Evolutionary conservation across 2,888 invertebrate species (phyloP).

Genomic region (Watsonalla cultraria): DNA sequence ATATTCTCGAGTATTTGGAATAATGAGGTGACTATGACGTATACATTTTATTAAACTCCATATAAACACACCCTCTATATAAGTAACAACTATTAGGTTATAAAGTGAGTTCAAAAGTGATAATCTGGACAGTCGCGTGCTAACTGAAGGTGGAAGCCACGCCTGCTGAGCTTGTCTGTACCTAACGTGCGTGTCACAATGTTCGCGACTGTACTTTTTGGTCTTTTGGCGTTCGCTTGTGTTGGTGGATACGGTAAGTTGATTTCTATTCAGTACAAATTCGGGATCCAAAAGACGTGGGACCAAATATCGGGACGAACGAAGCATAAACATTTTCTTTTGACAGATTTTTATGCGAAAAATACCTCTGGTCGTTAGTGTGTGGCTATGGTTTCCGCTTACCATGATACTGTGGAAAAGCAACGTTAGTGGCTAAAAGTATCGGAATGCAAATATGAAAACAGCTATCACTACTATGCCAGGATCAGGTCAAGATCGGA

Average conservation of each 20-base stretch:
- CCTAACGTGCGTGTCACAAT: slow-evolving; percentile 12
- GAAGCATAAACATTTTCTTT: too few relatives aligned
- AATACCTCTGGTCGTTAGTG: too few relatives aligned
- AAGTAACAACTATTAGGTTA: slow-evolving; percentile 18
- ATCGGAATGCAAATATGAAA: too few relatives aligned
- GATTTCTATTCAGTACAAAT: not conserved
- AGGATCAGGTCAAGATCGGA: too few relatives aligned
- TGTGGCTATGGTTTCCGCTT: too few relatives aligned
- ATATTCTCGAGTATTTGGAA: not conserved
- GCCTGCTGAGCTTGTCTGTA: slow-evolving; percentile 3
- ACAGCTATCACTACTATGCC: too few relatives aligned
- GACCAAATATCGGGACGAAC: too few relatives aligned
- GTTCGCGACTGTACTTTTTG: slow-evolving; percentile 17
- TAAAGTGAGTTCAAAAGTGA: slow-evolving; percentile 24
- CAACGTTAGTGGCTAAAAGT: too few relatives aligned
- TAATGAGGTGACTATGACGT: not conserved
- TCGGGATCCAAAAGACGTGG: too few relatives aligned
- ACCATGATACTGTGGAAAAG: too few relatives aligned
- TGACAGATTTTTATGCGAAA: too few relatives aligned
- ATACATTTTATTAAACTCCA: not conserved
- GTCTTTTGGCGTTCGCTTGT: slow-evolving; percentile 11
- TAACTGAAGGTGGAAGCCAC: slow-evolving; percentile 10
- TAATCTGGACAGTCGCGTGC: slow-evolving; percentile 27
- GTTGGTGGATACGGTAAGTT: slow-evolving; percentile 23
- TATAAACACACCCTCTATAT: slow-evolving; percentile 28